phyloP scores from a whole-genome alignment of 1,140 invertebrate genomes.

The Listronotus bonariensis region DNA sequence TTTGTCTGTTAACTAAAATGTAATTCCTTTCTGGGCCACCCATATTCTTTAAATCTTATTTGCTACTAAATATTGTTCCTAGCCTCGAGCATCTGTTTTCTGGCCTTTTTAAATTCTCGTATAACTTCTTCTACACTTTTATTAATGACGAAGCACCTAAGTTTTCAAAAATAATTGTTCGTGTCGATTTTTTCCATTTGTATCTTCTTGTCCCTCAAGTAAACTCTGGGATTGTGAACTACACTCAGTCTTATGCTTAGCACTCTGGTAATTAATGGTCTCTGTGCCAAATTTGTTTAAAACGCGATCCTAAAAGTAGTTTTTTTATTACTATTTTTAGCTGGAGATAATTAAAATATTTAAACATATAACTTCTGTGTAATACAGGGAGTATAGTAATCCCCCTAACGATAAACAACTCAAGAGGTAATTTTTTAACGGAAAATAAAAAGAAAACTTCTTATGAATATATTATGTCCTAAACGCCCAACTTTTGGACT shows the following conservation, averaged over 20 bases:
- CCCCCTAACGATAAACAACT: too few species aligned
- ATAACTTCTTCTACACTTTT: conserved; percentile 51
- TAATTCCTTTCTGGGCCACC: too few species aligned
- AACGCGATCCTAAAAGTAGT: conserved; percentile 43
- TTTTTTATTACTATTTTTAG: too few species aligned
- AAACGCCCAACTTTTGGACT: too few species aligned
- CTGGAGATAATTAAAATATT: too few species aligned
- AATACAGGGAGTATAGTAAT: too few species aligned
- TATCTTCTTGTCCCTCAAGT: conserved; percentile 28
- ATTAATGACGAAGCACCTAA: conserved; percentile 44
- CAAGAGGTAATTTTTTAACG: too few species aligned
- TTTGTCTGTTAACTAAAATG: too few species aligned
- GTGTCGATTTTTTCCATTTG: conserved; percentile 6
- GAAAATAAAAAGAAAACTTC: too few species aligned
- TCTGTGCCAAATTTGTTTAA: conserved; percentile 47
- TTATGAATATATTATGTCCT: too few species aligned
- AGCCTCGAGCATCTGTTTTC: conserved; percentile 48
- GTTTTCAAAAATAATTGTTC: conserved; percentile 43
- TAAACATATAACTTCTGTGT: too few species aligned
- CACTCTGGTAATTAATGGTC: conserved; percentile 42
- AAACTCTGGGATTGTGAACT: conserved; percentile 49
- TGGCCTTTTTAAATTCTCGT: conserved; percentile 47
- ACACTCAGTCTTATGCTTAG: conserved; percentile 44
- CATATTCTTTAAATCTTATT: too few species aligned
- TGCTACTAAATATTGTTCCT: conserved; percentile 42